Percentiles rank a stretch among this genome's conserved stretches.
These are phyloP conservation scores for Sebastes alutus DNA, from an alignment of 2,797 vertebrate genomes.

Conservation along the genomic window DNA sequence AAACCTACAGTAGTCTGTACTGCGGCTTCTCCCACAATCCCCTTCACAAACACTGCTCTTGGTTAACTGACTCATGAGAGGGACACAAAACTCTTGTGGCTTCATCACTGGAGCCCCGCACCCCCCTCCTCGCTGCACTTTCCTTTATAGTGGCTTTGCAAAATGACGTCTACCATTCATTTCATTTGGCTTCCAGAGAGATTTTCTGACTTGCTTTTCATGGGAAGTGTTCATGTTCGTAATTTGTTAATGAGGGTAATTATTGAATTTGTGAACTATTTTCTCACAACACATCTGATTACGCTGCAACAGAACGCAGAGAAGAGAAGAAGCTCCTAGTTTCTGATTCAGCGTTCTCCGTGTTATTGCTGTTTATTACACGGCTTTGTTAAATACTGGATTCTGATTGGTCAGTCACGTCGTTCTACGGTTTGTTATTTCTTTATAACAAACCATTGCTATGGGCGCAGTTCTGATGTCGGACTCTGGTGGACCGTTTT, in stretches of 20 bases:
- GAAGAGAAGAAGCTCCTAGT: neutral
- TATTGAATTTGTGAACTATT: neutral
- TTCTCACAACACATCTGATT: neutral
- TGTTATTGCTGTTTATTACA: neutral
- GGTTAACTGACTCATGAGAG: conserved; percentile 50
- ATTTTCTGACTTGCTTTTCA: conserved; percentile 49
- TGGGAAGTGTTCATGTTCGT: conserved; percentile 12
- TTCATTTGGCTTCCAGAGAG: conserved; percentile 46
- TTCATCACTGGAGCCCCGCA: conserved; percentile 54
- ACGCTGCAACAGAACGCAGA: neutral
- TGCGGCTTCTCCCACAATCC: conserved; percentile 59
- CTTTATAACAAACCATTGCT: too few species aligned
- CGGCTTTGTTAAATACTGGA: neutral
- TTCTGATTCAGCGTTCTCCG: neutral
- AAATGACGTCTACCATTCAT: conserved; percentile 63
- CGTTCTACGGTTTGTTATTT: too few species aligned
- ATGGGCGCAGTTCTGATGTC: too few species aligned
- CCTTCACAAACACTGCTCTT: conserved; percentile 63
- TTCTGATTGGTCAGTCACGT: too few species aligned
- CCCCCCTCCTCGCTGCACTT: neutral
- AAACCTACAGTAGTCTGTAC: conserved; percentile 55
- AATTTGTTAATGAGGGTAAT: conserved; percentile 2
- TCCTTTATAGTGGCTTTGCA: conserved; percentile 55
- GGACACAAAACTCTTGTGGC: conserved; percentile 65
- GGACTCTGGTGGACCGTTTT: too few species aligned